These are phyloP conservation scores for Catocala fraxini DNA, from an alignment of 2,888 invertebrate genomes.

Conservation along the genomic window DNA sequence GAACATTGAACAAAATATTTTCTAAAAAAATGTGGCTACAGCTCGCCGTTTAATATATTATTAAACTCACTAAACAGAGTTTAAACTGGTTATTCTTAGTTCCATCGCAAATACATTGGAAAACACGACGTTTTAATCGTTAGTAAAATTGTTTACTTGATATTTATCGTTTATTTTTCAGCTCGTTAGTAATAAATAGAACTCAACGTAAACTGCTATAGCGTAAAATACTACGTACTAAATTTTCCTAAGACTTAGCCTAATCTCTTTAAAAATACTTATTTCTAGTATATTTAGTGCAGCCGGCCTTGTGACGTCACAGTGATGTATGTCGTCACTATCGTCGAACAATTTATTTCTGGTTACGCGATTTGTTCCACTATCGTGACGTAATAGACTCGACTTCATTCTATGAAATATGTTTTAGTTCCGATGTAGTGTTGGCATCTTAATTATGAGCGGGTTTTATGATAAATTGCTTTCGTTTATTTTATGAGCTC, in stretches of 20 bases:
- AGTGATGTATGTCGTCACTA: slow-evolving; percentile 4
- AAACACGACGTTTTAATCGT: too few species aligned
- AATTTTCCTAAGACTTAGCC: not conserved
- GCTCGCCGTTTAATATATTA: not conserved
- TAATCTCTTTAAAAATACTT: slow-evolving; percentile 13
- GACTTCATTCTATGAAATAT: not conserved
- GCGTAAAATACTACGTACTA: slow-evolving; percentile 9
- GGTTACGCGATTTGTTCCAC: not conserved
- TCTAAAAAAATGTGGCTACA: too few species aligned
- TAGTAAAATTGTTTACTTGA: not conserved
- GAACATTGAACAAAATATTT: too few species aligned
- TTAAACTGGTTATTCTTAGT: slow-evolving; percentile 2
- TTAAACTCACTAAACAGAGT: not conserved
- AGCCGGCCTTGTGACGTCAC: slow-evolving; percentile 36
- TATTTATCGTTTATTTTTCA: not conserved
- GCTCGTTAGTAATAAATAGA: not conserved
- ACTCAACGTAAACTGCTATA: slow-evolving; percentile 7
- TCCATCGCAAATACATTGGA: not conserved
- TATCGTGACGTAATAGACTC: slow-evolving; percentile 1
- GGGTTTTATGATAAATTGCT: slow-evolving; percentile 6
- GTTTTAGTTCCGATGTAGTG: slow-evolving; percentile 1
- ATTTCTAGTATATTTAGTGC: not conserved
- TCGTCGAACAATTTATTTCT: slow-evolving; percentile 4
- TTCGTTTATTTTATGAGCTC: slow-evolving; percentile 3
- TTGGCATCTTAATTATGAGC: slow-evolving; percentile 7